phyloP scores from a whole-genome alignment of 2,888 invertebrate genomes.

The Cantharis flavilabris region DNA sequence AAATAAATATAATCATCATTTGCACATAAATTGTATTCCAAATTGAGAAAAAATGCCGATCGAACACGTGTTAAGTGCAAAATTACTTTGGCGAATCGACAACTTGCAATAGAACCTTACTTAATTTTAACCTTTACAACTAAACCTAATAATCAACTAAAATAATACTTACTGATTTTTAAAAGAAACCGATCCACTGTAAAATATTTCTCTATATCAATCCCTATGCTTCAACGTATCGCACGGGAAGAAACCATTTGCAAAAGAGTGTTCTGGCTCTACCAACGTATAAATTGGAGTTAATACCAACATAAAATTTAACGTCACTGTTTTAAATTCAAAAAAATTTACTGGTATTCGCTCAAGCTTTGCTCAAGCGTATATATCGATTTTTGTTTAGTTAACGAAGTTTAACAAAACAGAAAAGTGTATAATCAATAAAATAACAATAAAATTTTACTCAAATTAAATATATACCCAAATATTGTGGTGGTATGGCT shows the following conservation, averaged over 20 bases:
- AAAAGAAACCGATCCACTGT: conserved; percentile 23
- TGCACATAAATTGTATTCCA: neutral
- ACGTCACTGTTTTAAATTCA: neutral
- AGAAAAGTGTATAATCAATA: too few relatives aligned
- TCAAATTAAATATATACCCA: too few relatives aligned
- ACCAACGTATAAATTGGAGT: neutral
- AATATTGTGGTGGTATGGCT: too few relatives aligned
- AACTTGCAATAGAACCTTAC: neutral
- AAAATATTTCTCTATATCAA: neutral
- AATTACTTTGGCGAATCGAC: neutral
- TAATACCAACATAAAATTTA: neutral
- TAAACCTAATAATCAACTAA: neutral
- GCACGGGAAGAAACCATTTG: conserved; percentile 58
- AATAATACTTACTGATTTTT: conserved; percentile 29
- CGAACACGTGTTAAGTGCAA: conserved; percentile 28
- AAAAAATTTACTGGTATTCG: neutral
- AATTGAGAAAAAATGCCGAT: conserved; percentile 2
- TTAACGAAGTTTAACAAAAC: too few relatives aligned
- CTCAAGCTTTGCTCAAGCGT: too few relatives aligned
- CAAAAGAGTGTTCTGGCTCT: conserved; percentile 22
- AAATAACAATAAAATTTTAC: too few relatives aligned
- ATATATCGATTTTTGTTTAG: too few relatives aligned
- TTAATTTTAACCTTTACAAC: neutral
- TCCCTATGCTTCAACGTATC: conserved; percentile 49
- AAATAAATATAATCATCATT: conserved; percentile 46